Evolutionary conservation across 2,113 vertebrate genomes (phyloP), one percentile per base, ranked within the genome.

Genomic region (Vanacampus margaritifer): DNA sequence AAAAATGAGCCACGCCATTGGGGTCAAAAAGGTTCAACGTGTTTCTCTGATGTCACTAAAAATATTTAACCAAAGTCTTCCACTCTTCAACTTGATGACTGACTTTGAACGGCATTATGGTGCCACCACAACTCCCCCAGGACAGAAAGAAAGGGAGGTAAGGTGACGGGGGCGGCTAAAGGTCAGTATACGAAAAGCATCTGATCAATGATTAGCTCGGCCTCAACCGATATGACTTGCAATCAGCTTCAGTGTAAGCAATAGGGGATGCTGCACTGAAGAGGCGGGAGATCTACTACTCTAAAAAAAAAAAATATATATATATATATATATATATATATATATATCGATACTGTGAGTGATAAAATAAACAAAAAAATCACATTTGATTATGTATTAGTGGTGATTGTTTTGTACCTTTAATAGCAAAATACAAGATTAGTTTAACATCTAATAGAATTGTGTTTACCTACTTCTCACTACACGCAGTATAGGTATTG

Each of bases 141-240:
- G n/a, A 43, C 13, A n/a, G 19, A 39, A 16, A 59, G 57, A 13
- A 43, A 56, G 0, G 9, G 10, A 63, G 16, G 14, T 45, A 5
- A 45, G 43, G 5, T 13, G 24, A 16, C 1, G 5, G 54, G 43
- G 51, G 41, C 11, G 64, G 64, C 39, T 67, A 77, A 76, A 83
- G 78, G 72, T 75, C 67, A 73, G 7, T 19, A 19, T 39, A 68
- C 41, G 56, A 41, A 53, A 50, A 59, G 62, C 69, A 73, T 61
- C 63, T 17, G 21, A 79, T 85, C 79, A 89, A 90, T 84, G 65
- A 53, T 86, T 88, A 87, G 86, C 82, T 71, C 53, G 21, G 63
- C 74, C 71, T 79, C 5, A 66, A 69, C 36, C 26, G 58, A 71
- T 57, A 73, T 59, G 26, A 39, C 64, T 65, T 37, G 54, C 23